Conservation (phyloP, 2,113 vertebrate species). For the Ochotona curzoniae region DNA sequence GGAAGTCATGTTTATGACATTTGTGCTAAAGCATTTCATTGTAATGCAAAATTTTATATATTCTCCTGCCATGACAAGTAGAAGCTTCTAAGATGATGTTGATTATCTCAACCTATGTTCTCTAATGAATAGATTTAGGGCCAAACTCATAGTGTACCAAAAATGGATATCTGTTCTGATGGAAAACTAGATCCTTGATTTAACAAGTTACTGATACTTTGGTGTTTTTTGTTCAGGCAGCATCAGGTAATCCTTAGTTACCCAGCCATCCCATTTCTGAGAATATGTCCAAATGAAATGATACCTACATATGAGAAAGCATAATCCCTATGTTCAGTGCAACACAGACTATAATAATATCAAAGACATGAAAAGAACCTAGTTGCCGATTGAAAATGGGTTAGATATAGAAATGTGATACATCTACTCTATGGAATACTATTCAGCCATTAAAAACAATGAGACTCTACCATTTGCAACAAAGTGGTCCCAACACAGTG, state of each 20-base stretch:
- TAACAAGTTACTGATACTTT: neutral
- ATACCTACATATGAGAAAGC: too few relatives aligned
- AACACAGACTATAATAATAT: too few relatives aligned
- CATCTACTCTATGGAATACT: too few relatives aligned
- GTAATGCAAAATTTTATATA: neutral
- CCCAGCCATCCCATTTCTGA: too few relatives aligned
- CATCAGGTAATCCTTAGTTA: neutral
- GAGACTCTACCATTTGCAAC: too few relatives aligned
- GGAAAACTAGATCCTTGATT: neutral
- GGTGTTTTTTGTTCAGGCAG: neutral
- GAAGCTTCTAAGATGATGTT: neutral
- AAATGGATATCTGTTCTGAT: neutral
- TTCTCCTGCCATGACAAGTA: neutral
- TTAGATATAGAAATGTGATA: too few relatives aligned
- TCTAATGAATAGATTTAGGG: neutral
- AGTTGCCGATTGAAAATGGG: too few relatives aligned
- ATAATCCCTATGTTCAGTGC: too few relatives aligned
- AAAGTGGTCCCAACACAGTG: too few relatives aligned
- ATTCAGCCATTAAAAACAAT: too few relatives aligned
- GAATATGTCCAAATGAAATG: too few relatives aligned
- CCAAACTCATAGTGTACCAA: neutral
- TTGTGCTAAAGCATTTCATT: neutral
- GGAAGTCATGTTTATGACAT: neutral
- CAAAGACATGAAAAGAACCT: too few relatives aligned
- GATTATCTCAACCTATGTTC: neutral